Evolutionary conservation across 2,797 vertebrate species (phyloP), one percentile per base, ranked within the genome.

Genomic region (Gobio occitaniae): DNA sequence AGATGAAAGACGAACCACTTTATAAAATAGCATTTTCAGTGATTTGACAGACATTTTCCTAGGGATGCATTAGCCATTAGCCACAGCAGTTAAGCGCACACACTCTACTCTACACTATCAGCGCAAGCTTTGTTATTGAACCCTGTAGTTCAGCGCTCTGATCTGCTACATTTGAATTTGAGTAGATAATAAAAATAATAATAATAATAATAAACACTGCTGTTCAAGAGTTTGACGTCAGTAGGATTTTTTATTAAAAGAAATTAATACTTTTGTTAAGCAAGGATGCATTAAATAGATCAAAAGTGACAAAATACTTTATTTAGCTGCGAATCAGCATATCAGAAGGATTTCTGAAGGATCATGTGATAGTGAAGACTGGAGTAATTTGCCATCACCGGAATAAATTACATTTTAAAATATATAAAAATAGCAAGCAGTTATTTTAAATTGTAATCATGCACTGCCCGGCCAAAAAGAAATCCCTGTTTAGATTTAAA

Each of bases 1-100:
- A 54, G 82, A 78, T 65, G 70, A 84, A 86, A 86, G 78, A 84
- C 69, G 48, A 82, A 78, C 74, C 52, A 48, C 82, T 84, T 82
- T 88, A 59, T 84, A 72, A 87, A 86, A 86, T 76, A 75, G 80
- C 76, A 86, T 83, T 87, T 89, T 80, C 74, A 77, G 76, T 77
- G 82, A 90, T 90, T 88, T 86, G 82, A 84, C 70, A 77, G 82
- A 84, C 69, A 79, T 74, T 80, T 25, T 77, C 21, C 77, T 59
- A 68, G 86, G 68, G 59, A 81, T 86, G 84, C 68, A 84, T 69
- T 72, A 84, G 82, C 59, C 77, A 70, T 78, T 79, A 86, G 69
- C 76, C 52, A 80, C 84, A 84, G 77, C 77, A 83, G 68, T 85
- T 82, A 80, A 85, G 50, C 59, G 11, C 78, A 80, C 59, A 71